Base-by-base conservation (phyloP, 64 coral and sea anemone species). In the Dendronephthya gigantea region DNA sequence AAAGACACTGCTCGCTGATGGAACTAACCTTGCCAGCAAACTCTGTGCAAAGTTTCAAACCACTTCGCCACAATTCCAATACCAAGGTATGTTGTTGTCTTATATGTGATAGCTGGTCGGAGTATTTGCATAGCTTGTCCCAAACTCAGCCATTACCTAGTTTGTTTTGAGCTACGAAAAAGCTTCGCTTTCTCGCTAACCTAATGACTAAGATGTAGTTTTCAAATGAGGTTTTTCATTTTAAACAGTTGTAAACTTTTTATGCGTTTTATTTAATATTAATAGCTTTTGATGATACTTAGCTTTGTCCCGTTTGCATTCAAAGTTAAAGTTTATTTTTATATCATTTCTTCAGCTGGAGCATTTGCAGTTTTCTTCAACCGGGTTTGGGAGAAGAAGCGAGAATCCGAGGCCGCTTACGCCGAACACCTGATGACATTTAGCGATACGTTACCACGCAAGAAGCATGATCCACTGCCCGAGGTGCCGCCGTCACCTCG, bases 31-130 rank as follows among this genome's bases (percentile, higher is more conserved):
- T 19, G 95, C 95, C 32, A 98, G 95, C 65, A 98, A 93, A 92
- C 51, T 98, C 23, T 98, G 85, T 88, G 95, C 92, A 7, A 98
- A 98, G 83, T 98, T 98, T 49, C 95, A 98, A 81, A 98, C 95
- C 23, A 93, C 95, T 3, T 93, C 92, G 41, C 85, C 95, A 1
- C 92, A 90, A 39, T 91, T 98, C 49, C 95, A 98, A 47, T 89
- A 98, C 35, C 95, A 93, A 87, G 95, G 95, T 98, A 79, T 29
- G 82, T 79, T 37, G 30, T 33, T 39, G 36, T 6, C 17, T 16
- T 2, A 16, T 3, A 75, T 36, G n/a, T 49, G 7, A 17, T 85
- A 25, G 11, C 16, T 7, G n/a, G n/a, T n/a, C n/a, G n/a, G n/a
- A n/a, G n/a, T n/a, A 51, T 0, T 17, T 19, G 3, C 58, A 41